Percentiles rank a stretch among this genome's conserved stretches.
phyloP scores from a whole-genome alignment of 2,113 vertebrate genomes.

The Neofelis nebulosa region DNA sequence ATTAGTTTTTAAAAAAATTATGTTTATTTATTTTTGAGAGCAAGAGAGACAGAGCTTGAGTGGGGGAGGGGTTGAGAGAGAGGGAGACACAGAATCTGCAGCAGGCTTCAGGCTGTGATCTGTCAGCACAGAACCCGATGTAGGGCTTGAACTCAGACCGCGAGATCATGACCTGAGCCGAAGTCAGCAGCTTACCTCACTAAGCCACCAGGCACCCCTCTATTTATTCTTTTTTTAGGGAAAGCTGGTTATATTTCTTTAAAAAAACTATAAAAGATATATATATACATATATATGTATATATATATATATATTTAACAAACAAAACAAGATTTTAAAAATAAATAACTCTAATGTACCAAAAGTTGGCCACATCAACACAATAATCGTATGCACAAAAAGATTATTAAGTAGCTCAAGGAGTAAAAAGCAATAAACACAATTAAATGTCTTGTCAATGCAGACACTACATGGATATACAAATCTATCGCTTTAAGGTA shows the following conservation, averaged over 20 bases:
- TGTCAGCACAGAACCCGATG: too few species aligned
- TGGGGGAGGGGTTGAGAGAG: too few species aligned
- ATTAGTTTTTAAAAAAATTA: too few species aligned
- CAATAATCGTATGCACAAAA: constrained; percentile 24
- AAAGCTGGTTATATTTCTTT: constrained; percentile 65
- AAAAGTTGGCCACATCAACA: constrained; percentile 57
- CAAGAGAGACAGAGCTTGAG: too few species aligned
- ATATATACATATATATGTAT: neutral
- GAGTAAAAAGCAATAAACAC: constrained; percentile 1
- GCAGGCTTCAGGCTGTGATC: too few species aligned
- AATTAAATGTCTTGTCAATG: constrained; percentile 20
- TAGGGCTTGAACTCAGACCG: too few species aligned
- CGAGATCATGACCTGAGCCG: too few species aligned
- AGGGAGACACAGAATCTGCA: too few species aligned
- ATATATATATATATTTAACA: too few species aligned
- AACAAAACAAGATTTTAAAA: constrained; percentile 44
- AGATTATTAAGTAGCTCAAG: neutral
- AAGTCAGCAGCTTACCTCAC: too few species aligned
- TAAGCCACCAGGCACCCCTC: too few species aligned
- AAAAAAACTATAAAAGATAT: constrained; percentile 65
- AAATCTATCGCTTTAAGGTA: constrained; percentile 76
- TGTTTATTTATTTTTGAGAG: too few species aligned
- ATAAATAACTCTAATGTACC: neutral
- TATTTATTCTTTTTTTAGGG: neutral
- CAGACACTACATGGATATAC: constrained; percentile 50